Base-by-base conservation (phyloP, 2,113 vertebrate species). In the Carassius carassius region DNA sequence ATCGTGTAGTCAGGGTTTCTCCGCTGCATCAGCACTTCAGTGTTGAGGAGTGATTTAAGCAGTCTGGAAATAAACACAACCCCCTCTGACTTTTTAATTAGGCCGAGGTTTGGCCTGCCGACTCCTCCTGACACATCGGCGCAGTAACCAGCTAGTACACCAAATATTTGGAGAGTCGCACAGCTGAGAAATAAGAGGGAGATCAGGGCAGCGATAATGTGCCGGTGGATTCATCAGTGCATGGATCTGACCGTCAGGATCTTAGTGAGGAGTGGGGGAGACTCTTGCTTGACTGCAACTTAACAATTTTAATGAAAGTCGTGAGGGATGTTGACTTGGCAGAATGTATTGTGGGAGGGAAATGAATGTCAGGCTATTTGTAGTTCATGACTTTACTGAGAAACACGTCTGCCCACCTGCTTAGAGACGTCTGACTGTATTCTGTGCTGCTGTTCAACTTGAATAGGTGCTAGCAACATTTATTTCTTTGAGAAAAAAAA, bases 161-260 rank as follows among this genome's bases (percentile, higher is more conserved):
- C 89, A 93, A 95, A 94, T 94, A 94, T 94, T 94, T 93, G 90
- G 89, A 89, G 83, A 75, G 89, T 93, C 92, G 91, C 91, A 90
- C 88, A 81, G 90, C 84, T 88, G 84, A 93, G 81, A 86, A 89
- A 90, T 51, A 3, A 8, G 35, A 32, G 37, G 85, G 85, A 85
- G 87, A 84, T 81, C 76, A 51, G 49, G 81, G 56, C 51, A 78
- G 63, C 47, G 51, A 87, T 87, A 63, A 65, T 85, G 21, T 73
- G 82, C 37, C 37, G 37, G 5, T 8, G 37, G 9, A 56, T 77
- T 78, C 76, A 83, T 79, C 32, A 79, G 79, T 63, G 83, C 69
- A 78, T 80, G 82, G 44, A 80, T 23, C 19, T 23, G 51, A 54
- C 17, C 5, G 1, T 56, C 54, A 56, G 16, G 54, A 56, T 56